Evolutionary conservation across 2,113 vertebrate species (phyloP).

Genomic region (Micronycteris hirsuta): DNA sequence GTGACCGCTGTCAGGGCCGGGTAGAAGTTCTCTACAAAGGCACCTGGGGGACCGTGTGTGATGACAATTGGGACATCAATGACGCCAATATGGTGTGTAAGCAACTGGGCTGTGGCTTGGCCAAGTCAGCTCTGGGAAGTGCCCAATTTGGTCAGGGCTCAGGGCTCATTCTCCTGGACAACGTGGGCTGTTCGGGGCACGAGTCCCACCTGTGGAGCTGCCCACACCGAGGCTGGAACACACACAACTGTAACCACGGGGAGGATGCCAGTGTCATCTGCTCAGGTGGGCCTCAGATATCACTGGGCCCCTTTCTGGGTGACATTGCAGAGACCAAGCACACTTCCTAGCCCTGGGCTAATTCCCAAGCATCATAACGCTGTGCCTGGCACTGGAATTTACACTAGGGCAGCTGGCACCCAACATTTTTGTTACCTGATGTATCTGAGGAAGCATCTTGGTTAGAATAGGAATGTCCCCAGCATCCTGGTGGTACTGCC

Average conservation of each 20-base stretch:
- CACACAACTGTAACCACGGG: too few relatives aligned
- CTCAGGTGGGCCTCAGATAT: background rate
- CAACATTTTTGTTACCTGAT: too few relatives aligned
- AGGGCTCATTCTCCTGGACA: background rate
- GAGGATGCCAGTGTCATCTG: slow-evolving; percentile 42
- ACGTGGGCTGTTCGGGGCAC: background rate
- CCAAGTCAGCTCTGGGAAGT: background rate
- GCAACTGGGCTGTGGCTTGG: slow-evolving; percentile 61
- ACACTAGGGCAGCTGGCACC: too few relatives aligned
- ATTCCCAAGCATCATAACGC: too few relatives aligned
- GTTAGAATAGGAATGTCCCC: too few relatives aligned
- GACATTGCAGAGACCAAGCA: too few relatives aligned
- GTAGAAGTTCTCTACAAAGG: background rate
- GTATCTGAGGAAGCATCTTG: too few relatives aligned
- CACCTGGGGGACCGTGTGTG: slow-evolving; percentile 70
- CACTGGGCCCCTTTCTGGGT: too few relatives aligned
- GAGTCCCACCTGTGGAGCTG: slow-evolving; percentile 35
- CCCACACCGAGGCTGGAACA: background rate
- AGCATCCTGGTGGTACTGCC: too few relatives aligned
- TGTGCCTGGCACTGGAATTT: too few relatives aligned
- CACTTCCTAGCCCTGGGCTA: too few relatives aligned
- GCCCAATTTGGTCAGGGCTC: background rate
- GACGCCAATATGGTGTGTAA: slow-evolving; percentile 55
- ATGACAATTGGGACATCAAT: background rate
- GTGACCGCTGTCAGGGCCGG: too few relatives aligned